phyloP scores from a whole-genome alignment of 2,797 vertebrate genomes.

The Trachops cirrhosus region DNA sequence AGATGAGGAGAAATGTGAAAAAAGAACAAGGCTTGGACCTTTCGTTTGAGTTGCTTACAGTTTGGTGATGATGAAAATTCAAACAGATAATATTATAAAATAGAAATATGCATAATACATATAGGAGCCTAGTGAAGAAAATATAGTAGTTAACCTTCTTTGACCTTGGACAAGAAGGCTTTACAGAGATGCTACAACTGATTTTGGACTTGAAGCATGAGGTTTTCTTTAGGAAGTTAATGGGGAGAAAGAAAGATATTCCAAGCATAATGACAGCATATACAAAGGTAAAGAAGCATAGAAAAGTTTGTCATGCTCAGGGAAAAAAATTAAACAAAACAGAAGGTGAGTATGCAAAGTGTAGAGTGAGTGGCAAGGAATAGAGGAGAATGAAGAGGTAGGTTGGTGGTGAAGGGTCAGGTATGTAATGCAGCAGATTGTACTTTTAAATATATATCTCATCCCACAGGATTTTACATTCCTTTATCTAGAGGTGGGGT shows the following conservation, averaged over 20 bases:
- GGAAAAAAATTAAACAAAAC: neutral
- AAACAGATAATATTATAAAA: neutral
- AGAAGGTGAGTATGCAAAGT: neutral
- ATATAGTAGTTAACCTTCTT: neutral
- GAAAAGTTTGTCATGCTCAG: neutral
- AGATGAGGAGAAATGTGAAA: neutral
- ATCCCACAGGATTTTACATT: neutral
- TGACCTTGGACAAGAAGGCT: neutral
- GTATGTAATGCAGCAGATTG: neutral
- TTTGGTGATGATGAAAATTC: neutral
- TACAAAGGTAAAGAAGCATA: neutral
- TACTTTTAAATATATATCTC: neutral
- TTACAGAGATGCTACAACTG: neutral
- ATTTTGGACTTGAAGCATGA: neutral
- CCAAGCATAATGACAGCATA: neutral
- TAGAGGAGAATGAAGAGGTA: neutral
- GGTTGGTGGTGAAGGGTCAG: neutral
- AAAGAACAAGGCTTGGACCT: neutral
- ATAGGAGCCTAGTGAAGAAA: neutral
- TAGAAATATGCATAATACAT: neutral
- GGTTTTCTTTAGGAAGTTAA: neutral
- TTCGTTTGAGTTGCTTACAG: neutral
- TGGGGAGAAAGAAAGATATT: neutral
- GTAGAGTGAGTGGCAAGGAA: neutral
- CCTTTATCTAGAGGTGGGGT: neutral